Evolutionary conservation across 2,113 vertebrate species (phyloP).

Genomic region (Plectropomus leopardus): DNA sequence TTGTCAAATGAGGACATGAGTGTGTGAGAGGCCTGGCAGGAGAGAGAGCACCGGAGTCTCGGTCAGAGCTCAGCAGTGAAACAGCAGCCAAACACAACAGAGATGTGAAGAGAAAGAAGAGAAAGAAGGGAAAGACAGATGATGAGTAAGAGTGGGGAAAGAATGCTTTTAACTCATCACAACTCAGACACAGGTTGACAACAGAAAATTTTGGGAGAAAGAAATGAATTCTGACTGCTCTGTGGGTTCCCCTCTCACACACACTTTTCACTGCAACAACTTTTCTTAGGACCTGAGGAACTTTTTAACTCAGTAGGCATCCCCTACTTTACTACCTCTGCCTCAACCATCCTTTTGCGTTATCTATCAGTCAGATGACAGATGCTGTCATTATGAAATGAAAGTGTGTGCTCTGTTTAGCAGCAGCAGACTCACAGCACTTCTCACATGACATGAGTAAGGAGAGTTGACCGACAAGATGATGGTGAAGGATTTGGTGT

Average conservation of each 20-base stretch:
- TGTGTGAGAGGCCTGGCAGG: conserved; percentile 37
- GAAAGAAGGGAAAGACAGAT: conserved; percentile 19
- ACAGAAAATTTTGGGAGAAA: neutral
- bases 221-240: neutral
- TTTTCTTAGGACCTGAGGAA: neutral
- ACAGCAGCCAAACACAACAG: conserved; percentile 42
- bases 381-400: too few species aligned
- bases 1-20: conserved; percentile 63
- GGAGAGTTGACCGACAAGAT: too few species aligned
- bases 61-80: conserved; percentile 4
- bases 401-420: too few species aligned
- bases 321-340: too few species aligned
- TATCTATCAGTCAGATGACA: too few species aligned
- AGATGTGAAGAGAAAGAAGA: conserved; percentile 1
- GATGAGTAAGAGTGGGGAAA: conserved; percentile 16
- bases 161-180: conserved; percentile 75
- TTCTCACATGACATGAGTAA: too few species aligned
- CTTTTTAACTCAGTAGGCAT: too few species aligned
- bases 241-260: conserved; percentile 69
- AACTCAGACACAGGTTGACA: conserved; percentile 80
- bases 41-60: neutral
- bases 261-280: neutral
- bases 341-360: too few species aligned
- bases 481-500: too few species aligned
- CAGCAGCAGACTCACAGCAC: too few species aligned